Base-by-base conservation (phyloP, 2,113 vertebrate species). In the Mungos mungo region DNA sequence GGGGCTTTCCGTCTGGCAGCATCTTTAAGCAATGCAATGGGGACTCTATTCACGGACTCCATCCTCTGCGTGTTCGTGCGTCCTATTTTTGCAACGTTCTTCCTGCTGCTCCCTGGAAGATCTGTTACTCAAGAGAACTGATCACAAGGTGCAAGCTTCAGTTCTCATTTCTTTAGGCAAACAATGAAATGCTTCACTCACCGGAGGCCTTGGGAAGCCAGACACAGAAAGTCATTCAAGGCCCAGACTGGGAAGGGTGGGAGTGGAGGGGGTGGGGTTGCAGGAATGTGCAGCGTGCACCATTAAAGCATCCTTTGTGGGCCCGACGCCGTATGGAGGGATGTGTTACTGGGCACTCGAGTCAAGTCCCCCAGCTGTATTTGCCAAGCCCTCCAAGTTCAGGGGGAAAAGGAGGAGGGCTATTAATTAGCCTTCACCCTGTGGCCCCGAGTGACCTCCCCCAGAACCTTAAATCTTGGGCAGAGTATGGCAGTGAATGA, bases 71-170 rank as follows among this genome's bases (percentile, higher is more conserved):
- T 7, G 31, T 27, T 4, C 5, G 8, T 4, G 65, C 12, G 10
- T 65, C 68, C 86, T 52, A 65, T 13, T 38, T 88, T 68, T 71
- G 71, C 41, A 33, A 31, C 68, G 11, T 69, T 54, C 68, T 45
- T 38, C 35, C 66, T 15, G 1, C 13, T 0, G 60, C 15, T 52
- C 38, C 74, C 72, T 4, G 0, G 80, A 83, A 91, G 63, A 79
- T 77, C 38, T 86, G 60, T 91, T 79, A 82, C 91, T 93, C 93
- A 65, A 90, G 54, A 72, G 47, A 91, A 50, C 15, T 27, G 71
- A 72, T 25, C 27, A n/a, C 35, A 90, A 47, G 45, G 69, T 45
- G 33, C 68, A 65, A 52, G 29, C 50, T 33, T 86, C 27, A 15
- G 72, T 41, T 87, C 68, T 80, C 41, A 2, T 71, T 94, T 94